These are phyloP conservation scores for Dicentrarchus labrax DNA, from an alignment of 2,113 vertebrate species.

Conservation along the genomic window DNA sequence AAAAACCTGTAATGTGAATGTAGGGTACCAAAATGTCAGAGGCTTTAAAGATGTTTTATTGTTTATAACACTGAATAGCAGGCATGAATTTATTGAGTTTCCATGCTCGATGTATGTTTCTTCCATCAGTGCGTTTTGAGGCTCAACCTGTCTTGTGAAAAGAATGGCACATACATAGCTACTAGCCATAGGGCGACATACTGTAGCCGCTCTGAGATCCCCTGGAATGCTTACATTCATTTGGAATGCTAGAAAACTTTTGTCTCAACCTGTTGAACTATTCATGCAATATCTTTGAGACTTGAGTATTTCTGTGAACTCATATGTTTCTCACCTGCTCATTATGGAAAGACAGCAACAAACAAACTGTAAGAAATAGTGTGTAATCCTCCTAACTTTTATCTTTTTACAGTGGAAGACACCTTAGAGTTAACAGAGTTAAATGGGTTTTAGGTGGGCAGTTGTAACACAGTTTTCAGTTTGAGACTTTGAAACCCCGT, in stretches of 20 bases:
- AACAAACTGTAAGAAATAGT: conserved; percentile 21
- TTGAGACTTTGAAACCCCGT: background rate
- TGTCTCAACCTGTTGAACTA: conserved; percentile 85
- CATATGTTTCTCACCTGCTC: conserved; percentile 17
- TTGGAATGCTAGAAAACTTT: conserved; percentile 81
- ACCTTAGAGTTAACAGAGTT: background rate
- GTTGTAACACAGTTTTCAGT: background rate
- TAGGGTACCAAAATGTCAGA: background rate
- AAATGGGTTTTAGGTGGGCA: background rate
- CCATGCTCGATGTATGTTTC: background rate
- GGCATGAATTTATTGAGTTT: background rate
- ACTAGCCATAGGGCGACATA: conserved; percentile 55
- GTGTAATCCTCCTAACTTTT: background rate
- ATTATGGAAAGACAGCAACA: conserved; percentile 24
- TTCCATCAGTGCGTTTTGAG: conserved; percentile 14
- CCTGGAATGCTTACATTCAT: conserved; percentile 77
- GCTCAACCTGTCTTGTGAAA: conserved; percentile 37
- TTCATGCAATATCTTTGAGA: conserved; percentile 71
- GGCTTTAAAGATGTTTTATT: background rate
- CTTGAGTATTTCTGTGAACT: conserved; percentile 44
- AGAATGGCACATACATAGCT: conserved; percentile 37
- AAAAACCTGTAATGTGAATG: background rate
- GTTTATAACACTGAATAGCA: background rate
- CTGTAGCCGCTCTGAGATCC: conserved; percentile 60
- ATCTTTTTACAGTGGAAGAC: background rate